Base-by-base conservation (phyloP, 2,797 vertebrate genomes). In the Acrossocheilus wenchowensis region DNA sequence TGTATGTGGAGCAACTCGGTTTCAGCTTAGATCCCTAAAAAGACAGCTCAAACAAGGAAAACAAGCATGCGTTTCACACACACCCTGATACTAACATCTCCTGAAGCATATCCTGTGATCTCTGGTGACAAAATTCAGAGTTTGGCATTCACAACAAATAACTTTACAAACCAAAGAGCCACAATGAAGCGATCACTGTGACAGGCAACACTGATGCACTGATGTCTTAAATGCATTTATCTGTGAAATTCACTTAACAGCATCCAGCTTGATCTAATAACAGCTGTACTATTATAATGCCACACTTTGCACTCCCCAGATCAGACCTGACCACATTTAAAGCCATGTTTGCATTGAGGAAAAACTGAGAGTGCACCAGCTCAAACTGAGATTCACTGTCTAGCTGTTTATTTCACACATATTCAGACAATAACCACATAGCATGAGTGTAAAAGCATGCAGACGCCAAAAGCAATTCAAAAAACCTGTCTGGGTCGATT, bases 331-430 rank as follows among this genome's bases (percentile, higher is more conserved):
- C 7, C 81, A 83, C 54, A 36, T 75, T 84, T 39, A 77, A 66
- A 68, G 45, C 8, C 11, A 34, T 43, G 57, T 75, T 75, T 75
- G 82, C 82, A 50, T 6, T 39, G 71, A 83, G 66, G 30, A 66
- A 41, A 52, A 52, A 39, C 72, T 74, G 71, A 71, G 80, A 69
- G 66, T 82, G 34, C 26, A 71, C 23, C 77, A 79, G 39, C 54
- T 62, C 30, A 54, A 82, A 26, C 66, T 43, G 80, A 75, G 72
- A 77, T 52, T 66, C 54, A 83, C 71, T 36, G 71, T 83, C 72
- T 77, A 66, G 72, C 41, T 23, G 41, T 5, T 75, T 39, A 26
- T 64, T 84, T 84, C 83, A 78, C 83, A 84, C 45, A 17, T 50
- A 74, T 77, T 77, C 14, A 77, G 60, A 77, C 43, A 74, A 74